Evolutionary conservation across 2,888 invertebrate genomes (phyloP).

Genomic region (Proisotoma minuta): DNA sequence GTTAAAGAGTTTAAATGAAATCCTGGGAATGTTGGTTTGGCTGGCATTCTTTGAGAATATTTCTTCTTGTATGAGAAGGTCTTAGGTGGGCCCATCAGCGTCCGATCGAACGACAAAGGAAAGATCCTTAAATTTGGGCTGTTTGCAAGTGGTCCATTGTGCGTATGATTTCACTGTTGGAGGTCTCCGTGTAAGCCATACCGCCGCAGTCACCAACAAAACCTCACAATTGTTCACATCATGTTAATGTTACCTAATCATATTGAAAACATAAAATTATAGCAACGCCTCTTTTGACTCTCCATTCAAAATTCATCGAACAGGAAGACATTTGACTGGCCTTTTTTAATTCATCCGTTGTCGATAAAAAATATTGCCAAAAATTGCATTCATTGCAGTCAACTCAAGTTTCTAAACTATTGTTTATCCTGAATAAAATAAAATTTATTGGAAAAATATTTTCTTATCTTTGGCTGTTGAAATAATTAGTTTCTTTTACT

Average conservation of each 20-base stretch:
- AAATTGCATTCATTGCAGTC: too few relatives aligned
- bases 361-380: too few relatives aligned
- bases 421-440: too few relatives aligned
- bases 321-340: too few relatives aligned
- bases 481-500: too few relatives aligned
- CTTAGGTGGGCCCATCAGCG: slow-evolving; percentile 23
- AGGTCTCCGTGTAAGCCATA: slow-evolving; percentile 17
- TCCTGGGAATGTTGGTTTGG: slow-evolving; percentile 1
- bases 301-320: too few relatives aligned
- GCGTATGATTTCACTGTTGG: slow-evolving; percentile 23
- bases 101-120: slow-evolving; percentile 19
- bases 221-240: not conserved
- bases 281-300: not conserved
- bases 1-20: slow-evolving; percentile 10
- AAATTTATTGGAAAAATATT: too few relatives aligned
- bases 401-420: too few relatives aligned
- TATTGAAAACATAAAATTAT: not conserved
- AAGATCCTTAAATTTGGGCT: slow-evolving; percentile 24
- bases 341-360: too few relatives aligned
- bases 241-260: slow-evolving; percentile 3
- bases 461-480: too few relatives aligned
- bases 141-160: slow-evolving; percentile 27
- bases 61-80: slow-evolving; percentile 3
- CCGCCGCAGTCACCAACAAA: slow-evolving; percentile 20
- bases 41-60: slow-evolving; percentile 5